These are phyloP conservation scores for Helicolenus hilgendorfi DNA, from an alignment of 2,797 vertebrate species.

Conservation along the genomic window DNA sequence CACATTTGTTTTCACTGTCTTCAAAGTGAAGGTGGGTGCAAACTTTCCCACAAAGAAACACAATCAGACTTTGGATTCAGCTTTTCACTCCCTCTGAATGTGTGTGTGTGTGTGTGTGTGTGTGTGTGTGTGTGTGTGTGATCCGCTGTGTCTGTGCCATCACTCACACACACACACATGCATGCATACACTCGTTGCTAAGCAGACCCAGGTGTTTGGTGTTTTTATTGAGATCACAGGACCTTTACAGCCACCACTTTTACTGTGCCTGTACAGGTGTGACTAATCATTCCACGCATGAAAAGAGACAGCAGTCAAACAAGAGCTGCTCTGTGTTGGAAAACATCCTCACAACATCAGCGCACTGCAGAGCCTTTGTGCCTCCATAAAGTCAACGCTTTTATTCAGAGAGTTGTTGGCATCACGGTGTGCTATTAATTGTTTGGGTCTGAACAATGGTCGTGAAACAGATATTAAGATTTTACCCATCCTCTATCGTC, in stretches of 20 bases:
- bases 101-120: conserved; percentile 10
- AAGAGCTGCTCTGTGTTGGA: conserved; percentile 33
- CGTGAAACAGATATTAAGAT: background rate
- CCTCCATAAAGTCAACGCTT: background rate
- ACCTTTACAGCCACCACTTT: conserved; percentile 61
- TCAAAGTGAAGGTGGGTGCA: conserved; percentile 52
- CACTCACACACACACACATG: background rate
- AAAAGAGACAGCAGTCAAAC: conserved; percentile 58
- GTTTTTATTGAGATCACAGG: conserved; percentile 70
- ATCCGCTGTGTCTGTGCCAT: conserved; percentile 5
- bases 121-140: conserved; percentile 10
- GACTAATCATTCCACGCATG: conserved; percentile 60
- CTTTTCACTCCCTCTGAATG: conserved; percentile 33
- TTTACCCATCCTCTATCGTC: background rate
- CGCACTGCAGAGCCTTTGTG: background rate
- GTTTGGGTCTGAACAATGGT: background rate
- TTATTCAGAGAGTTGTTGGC: background rate
- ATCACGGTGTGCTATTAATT: background rate
- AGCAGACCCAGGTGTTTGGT: conserved; percentile 78
- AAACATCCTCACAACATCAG: conserved; percentile 18
- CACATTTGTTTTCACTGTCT: conserved; percentile 66
- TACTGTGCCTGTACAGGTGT: conserved; percentile 72
- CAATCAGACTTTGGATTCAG: conserved; percentile 41
- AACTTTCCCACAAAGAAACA: conserved; percentile 61
- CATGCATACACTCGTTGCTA: conserved; percentile 52